Conservation (phyloP, 2,113 vertebrate species). For the Mixornis gularis region DNA sequence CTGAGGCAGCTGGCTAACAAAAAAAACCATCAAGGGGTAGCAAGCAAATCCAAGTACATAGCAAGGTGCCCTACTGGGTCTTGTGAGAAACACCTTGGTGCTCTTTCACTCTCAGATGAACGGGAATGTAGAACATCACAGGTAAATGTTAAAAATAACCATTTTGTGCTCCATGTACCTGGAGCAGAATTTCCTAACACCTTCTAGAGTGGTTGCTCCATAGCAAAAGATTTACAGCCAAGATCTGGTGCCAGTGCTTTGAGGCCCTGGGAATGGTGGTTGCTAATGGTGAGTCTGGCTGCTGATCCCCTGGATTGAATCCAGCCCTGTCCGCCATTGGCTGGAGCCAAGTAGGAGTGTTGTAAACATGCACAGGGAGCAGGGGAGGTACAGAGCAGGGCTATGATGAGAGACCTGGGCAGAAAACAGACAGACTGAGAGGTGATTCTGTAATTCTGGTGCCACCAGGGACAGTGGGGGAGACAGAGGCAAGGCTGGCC, state of each 20-base stretch:
- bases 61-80: background rate
- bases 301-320: background rate
- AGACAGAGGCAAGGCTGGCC: background rate
- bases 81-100: background rate
- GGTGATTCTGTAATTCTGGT: background rate
- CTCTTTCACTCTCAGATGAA: background rate
- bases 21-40: background rate
- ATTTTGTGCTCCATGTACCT: background rate
- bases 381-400: background rate
- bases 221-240: background rate
- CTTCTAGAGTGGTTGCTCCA: background rate
- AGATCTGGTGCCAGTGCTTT: accelerated
- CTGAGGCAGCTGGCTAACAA: background rate
- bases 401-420: background rate
- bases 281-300: background rate
- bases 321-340: background rate
- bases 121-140: background rate
- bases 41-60: background rate
- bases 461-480: background rate
- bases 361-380: background rate
- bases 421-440: background rate
- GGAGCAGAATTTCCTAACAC: background rate
- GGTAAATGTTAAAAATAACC: background rate
- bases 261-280: background rate
- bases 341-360: background rate